phyloP scores from a whole-genome alignment of 2,797 vertebrate genomes.

The Austrolebias charrua region DNA sequence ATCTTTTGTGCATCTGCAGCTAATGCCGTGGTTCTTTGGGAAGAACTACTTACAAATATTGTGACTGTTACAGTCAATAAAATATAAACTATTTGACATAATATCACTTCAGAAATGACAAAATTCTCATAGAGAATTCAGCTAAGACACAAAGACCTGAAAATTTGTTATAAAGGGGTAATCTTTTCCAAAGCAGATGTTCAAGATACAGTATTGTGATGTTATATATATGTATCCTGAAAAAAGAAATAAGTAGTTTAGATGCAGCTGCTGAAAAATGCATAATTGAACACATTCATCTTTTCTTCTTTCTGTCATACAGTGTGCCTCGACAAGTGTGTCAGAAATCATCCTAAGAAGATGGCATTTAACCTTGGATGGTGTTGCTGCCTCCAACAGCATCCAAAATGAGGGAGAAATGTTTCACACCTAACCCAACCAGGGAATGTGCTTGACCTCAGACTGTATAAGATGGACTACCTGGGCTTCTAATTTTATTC shows the following conservation, averaged over 20 bases:
- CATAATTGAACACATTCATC: constrained; percentile 65
- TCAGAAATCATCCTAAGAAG: constrained; percentile 17
- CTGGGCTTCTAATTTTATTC: not conserved
- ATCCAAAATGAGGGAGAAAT: constrained; percentile 1
- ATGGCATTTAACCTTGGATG: constrained; percentile 15
- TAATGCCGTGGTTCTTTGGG: no score
- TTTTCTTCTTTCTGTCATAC: constrained; percentile 39
- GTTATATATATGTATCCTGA: constrained; percentile 28
- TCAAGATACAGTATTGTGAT: constrained; percentile 9
- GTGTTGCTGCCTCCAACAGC: constrained; percentile 23
- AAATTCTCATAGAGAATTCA: no score
- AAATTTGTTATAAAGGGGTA: constrained; percentile 1
- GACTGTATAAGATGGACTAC: not conserved
- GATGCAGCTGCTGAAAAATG: constrained; percentile 50
- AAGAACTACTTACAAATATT: no score
- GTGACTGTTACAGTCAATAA: no score
- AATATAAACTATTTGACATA: no score
- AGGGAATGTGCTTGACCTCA: not conserved
- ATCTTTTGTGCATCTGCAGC: no score
- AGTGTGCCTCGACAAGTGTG: constrained; percentile 20
- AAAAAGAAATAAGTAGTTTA: constrained; percentile 36
- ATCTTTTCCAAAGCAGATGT: constrained; percentile 15
- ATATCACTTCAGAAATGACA: no score
- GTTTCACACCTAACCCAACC: not conserved
- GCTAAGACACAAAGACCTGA: not conserved